Conservation (phyloP, 1,140 invertebrate genomes). For the Panonychus citri region DNA sequence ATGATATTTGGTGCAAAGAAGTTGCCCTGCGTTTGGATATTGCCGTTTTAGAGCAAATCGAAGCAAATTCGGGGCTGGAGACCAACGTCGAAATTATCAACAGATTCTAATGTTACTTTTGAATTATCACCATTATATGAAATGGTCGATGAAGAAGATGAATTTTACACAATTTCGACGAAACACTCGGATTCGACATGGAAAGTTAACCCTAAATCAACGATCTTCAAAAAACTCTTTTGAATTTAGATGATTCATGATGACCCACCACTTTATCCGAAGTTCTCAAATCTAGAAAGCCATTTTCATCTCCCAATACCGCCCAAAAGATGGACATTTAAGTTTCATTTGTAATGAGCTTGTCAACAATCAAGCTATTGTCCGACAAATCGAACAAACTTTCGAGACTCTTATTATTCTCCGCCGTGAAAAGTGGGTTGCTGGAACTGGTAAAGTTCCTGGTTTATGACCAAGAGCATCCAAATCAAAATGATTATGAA, state of each 20-base stretch:
- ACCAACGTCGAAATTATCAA: not conserved
- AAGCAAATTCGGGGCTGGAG: constrained; percentile 39
- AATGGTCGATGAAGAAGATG: constrained; percentile 26
- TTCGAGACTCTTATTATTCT: constrained; percentile 27
- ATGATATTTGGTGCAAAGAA: constrained; percentile 19
- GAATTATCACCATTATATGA: not conserved
- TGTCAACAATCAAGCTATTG: constrained; percentile 65
- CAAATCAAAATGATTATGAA: no score
- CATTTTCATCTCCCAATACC: constrained; percentile 60
- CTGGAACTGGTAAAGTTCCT: no score
- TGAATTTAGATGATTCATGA: constrained; percentile 50
- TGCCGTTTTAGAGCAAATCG: constrained; percentile 57
- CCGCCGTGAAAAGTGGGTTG: constrained; percentile 27
- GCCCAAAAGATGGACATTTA: constrained; percentile 63
- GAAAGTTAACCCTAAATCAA: constrained; percentile 62
- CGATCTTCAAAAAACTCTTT: constrained; percentile 55
- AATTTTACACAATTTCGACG: constrained; percentile 79
- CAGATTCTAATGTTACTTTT: constrained; percentile 1
- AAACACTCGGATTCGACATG: constrained; percentile 73
- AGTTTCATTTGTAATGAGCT: constrained; percentile 80
- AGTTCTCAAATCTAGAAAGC: constrained; percentile 30
- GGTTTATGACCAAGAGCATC: no score
- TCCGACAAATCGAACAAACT: constrained; percentile 30
- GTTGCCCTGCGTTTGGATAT: constrained; percentile 55
- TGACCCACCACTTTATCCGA: constrained; percentile 35